Conservation (phyloP, 2,113 vertebrate genomes). For the Tychaedon coryphoeus region DNA sequence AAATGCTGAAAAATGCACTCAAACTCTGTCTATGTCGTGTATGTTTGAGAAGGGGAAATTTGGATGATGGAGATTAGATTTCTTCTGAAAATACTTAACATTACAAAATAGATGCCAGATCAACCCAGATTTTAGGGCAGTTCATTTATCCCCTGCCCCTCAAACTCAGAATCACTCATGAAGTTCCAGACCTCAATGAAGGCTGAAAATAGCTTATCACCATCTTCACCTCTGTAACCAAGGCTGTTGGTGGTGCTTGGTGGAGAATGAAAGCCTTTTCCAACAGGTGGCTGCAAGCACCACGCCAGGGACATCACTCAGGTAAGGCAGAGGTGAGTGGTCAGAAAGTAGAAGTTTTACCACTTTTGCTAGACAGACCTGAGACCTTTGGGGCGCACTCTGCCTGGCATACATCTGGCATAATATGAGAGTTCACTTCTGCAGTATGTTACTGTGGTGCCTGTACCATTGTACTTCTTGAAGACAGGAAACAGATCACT, state of each 20-base stretch:
- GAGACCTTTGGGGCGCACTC: background rate
- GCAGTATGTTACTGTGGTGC: background rate
- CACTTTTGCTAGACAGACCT: background rate
- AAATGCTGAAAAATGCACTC: background rate
- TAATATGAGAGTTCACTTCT: background rate
- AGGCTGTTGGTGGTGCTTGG: background rate
- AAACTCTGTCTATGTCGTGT: background rate
- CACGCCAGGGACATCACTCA: rapidly evolving
- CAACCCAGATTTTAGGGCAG: background rate
- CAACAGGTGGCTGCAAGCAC: background rate
- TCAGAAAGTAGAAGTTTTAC: background rate
- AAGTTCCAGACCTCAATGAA: background rate
- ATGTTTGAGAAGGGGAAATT: background rate
- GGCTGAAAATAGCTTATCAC: background rate
- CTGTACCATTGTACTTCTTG: background rate
- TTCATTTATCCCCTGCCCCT: background rate
- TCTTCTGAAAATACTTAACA: background rate
- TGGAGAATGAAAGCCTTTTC: background rate
- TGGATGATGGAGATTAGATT: background rate
- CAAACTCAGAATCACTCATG: background rate
- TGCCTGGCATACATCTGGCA: background rate
- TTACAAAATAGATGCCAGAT: background rate
- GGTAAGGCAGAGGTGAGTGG: background rate
- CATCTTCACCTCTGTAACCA: background rate
- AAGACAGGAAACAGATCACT: background rate